These are phyloP conservation scores for Myrmecobius fasciatus DNA, from an alignment of 2,113 vertebrate genomes.

Conservation along the genomic window DNA sequence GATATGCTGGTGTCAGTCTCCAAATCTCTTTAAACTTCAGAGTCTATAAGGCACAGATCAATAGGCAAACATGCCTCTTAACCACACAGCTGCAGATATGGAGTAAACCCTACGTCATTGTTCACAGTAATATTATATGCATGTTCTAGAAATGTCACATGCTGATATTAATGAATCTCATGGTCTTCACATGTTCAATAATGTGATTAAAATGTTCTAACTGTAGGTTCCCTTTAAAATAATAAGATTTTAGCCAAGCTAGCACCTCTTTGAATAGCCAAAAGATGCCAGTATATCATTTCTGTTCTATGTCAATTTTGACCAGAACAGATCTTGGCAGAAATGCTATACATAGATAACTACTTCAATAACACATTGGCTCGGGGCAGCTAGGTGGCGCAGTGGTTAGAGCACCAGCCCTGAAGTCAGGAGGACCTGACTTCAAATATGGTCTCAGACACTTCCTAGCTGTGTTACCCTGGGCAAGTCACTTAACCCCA, in stretches of 20 bases:
- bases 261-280: not conserved
- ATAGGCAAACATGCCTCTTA: not conserved
- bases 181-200: not conserved
- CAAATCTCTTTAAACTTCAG: not conserved
- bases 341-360: not conserved
- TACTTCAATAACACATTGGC: not conserved
- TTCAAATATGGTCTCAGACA: too few relatives aligned
- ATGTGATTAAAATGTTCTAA: not conserved
- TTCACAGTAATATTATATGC: not conserved
- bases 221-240: not conserved
- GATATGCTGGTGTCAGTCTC: not conserved
- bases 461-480: too few relatives aligned
- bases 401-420: too few relatives aligned
- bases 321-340: not conserved
- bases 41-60: not conserved
- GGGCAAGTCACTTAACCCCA: too few relatives aligned
- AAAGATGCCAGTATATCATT: not conserved
- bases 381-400: too few relatives aligned
- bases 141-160: not conserved
- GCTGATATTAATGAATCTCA: not conserved
- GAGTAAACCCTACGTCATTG: not conserved
- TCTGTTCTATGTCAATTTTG: not conserved
- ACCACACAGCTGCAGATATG: not conserved
- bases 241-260: not conserved
- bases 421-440: too few relatives aligned